phyloP scores from a whole-genome alignment of 2,888 invertebrate genomes.

The Pyrrhia umbra region DNA sequence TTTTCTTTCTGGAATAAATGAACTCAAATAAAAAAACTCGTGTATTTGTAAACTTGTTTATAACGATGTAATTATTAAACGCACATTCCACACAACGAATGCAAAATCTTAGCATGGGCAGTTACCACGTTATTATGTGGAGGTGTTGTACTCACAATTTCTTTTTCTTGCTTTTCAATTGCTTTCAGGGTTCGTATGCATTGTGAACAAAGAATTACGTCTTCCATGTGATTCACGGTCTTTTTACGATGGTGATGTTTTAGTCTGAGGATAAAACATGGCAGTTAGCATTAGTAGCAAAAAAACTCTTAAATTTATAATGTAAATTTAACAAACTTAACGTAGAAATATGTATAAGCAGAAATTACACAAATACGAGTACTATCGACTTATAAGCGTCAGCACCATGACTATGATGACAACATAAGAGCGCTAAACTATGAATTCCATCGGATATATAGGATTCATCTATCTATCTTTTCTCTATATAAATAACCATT shows the following conservation, averaged over 20 bases:
- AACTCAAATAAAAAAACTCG: conserved; percentile 51
- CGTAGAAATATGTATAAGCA: no score
- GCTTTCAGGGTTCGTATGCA: conserved; percentile 81
- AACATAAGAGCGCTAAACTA: no score
- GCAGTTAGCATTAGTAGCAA: no score
- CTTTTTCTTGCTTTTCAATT: conserved; percentile 86
- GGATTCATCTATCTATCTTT: no score
- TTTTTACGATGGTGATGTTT: conserved; percentile 87
- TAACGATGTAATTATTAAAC: conserved; percentile 15
- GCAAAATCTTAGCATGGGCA: conserved; percentile 32
- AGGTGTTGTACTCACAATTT: conserved; percentile 76
- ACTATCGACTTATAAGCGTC: no score
- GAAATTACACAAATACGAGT: no score
- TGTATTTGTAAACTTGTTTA: conserved; percentile 24
- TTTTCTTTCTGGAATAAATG: conserved; percentile 81
- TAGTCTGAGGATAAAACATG: conserved; percentile 70
- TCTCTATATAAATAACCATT: no score
- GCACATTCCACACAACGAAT: conserved; percentile 50
- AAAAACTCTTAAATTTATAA: no score
- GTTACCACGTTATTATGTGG: conserved; percentile 17
- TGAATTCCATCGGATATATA: no score
- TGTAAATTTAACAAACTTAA: no score
- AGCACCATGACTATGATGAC: no score
- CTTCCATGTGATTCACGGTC: conserved; percentile 86
- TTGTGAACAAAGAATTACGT: conserved; percentile 82